Conservation (phyloP, 2,113 vertebrate species). For the Oncorhynchus nerka region DNA sequence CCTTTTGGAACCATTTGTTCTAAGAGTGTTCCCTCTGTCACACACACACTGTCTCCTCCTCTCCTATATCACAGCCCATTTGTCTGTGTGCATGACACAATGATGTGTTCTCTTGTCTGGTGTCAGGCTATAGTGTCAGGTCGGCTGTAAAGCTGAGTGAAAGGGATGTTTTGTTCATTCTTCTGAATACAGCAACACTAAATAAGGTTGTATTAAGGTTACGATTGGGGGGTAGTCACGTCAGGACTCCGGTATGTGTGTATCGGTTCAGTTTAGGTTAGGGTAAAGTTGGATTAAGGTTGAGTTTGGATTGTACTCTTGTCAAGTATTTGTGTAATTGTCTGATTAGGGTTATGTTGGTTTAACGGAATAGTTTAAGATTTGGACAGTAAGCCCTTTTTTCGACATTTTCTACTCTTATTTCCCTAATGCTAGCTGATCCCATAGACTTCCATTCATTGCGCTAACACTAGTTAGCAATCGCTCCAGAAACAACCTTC, state of each 20-base stretch:
- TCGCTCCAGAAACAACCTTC: too few species aligned
- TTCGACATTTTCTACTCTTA: too few species aligned
- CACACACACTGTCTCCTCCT: too few species aligned
- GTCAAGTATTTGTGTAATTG: constrained; percentile 56
- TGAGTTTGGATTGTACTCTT: not conserved
- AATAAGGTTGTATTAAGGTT: not conserved
- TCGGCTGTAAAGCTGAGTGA: not conserved
- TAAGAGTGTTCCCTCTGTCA: too few species aligned
- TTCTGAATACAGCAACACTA: not conserved
- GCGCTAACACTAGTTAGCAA: too few species aligned
- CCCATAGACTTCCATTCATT: too few species aligned
- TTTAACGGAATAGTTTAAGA: too few species aligned
- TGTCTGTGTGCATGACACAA: not conserved
- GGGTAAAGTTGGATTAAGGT: not conserved
- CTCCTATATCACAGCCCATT: not conserved
- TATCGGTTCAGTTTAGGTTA: not conserved
- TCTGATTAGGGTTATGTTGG: constrained; percentile 32
- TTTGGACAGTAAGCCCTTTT: too few species aligned
- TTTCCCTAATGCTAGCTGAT: too few species aligned
- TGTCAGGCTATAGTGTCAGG: not conserved
- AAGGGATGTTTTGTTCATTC: constrained; percentile 3
- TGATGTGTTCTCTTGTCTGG: not conserved
- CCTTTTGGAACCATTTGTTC: too few species aligned
- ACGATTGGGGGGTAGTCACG: not conserved
- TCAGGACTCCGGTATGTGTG: not conserved